Evolutionary conservation across 2,888 invertebrate species (phyloP), one percentile per base, ranked within the genome.

Genomic region (Hypomecis atomaria): DNA sequence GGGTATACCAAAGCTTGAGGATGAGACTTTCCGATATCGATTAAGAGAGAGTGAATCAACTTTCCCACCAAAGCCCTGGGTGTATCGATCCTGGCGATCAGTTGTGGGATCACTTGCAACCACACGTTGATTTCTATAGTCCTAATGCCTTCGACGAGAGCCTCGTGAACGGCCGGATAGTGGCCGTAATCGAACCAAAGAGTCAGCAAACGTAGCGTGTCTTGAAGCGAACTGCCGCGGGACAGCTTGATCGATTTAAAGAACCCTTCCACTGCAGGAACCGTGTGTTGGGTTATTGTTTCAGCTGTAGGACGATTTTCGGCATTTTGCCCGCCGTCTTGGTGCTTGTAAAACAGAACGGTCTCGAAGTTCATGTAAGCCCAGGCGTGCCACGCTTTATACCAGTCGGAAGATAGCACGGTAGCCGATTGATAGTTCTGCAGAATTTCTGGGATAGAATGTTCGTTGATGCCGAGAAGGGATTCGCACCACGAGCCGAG

Each of bases 171-270:
- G 74, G 98, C 97, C 0, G 96, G 95, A 89, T 97, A 96, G 71
- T 99, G 98, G 0, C 99, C 99, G 81, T 98, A 98, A 83, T 99
- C 99, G 83, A 99, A 99, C 98, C 99, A 99, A 0, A 99, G 90
- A 0, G 99, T 99, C 44, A 99, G 88, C 63, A 99, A 90, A n/a
- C 99, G 94, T 13, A 99, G 92, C 0, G 99, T 99, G 79, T 99
- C 99, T 88, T 99, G 99, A 38, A 99, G 93, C 1, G 99, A 98
- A 84, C 97, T 98, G 6, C 97, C 97, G 72, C 97, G 96, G 0
- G 98, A 98, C 10, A 99, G 90, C 63, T 98, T 96, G 50, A 99
- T 99, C 0, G 99, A 99, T 67, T 97, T 96, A 87, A 99, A 98
- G 89, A 99, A 99, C 4, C 99, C 99, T 82, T 98, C 96, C 0